These are phyloP conservation scores for Lepidurus packardi DNA, from an alignment of 1,140 invertebrate genomes.

Conservation along the genomic window DNA sequence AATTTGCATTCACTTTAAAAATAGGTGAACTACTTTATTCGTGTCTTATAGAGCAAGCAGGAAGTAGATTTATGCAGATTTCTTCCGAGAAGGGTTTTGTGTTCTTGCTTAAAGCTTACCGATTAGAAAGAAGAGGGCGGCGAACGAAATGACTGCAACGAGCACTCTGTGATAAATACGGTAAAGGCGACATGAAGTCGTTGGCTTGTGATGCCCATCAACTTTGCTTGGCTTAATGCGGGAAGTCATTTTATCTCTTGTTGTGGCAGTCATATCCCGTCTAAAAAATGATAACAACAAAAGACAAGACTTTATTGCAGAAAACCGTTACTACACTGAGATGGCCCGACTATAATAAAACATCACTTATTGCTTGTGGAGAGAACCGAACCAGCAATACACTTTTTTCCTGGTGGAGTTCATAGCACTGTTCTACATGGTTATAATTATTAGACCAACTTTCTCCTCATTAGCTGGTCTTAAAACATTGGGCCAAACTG, in stretches of 20 bases:
- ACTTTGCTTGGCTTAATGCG: slow-evolving; percentile 7
- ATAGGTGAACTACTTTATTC: too few species aligned
- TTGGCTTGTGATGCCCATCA: not conserved
- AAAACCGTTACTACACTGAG: not conserved
- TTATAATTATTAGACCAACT: not conserved
- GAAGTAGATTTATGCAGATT: not conserved
- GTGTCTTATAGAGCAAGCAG: too few species aligned
- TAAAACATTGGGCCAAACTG: not conserved
- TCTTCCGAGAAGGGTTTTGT: too few species aligned
- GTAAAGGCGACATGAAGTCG: not conserved
- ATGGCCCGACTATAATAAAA: too few species aligned
- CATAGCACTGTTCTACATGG: not conserved
- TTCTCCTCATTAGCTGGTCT: not conserved
- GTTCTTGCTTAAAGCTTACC: not conserved
- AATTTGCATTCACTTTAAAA: not conserved
- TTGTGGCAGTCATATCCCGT: not conserved
- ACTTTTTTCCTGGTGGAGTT: not conserved
- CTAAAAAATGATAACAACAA: not conserved
- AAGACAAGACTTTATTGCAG: not conserved
- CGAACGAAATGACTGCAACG: not conserved
- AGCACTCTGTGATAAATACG: not conserved
- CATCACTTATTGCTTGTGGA: too few species aligned
- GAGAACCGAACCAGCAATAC: too few species aligned
- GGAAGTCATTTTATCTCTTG: not conserved
- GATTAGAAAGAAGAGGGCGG: not conserved